Conservation (phyloP, 2,888 invertebrate species). For the Stenolophus ochropezus region DNA sequence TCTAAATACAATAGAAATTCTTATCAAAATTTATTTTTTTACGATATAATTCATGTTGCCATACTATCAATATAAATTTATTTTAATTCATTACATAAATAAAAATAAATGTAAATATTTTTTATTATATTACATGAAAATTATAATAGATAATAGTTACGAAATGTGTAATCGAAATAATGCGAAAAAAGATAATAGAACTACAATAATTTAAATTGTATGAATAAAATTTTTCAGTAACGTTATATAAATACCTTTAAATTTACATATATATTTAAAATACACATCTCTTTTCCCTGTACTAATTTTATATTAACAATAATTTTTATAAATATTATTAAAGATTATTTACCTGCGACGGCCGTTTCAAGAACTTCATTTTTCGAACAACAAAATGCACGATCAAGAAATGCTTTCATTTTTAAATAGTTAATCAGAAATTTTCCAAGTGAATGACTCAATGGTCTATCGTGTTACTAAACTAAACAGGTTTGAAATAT, state of each 20-base stretch:
- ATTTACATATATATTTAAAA: background rate
- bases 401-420: slow-evolving; percentile 40
- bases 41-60: background rate
- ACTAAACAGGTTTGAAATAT: slow-evolving; percentile 18
- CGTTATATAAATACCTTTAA: no score
- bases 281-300: no score
- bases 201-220: no score
- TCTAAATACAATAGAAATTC: slow-evolving; percentile 4
- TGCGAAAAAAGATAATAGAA: no score
- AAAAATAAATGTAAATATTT: no score
- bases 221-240: no score
- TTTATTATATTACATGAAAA: no score
- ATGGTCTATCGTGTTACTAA: background rate
- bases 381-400: slow-evolving; percentile 44
- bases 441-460: background rate
- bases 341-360: background rate
- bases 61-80: background rate
- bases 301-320: no score
- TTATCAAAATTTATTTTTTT: slow-evolving; percentile 16
- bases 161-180: no score
- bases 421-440: background rate
- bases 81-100: background rate
- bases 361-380: slow-evolving; percentile 13
- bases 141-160: no score
- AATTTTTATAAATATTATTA: background rate